A percentile compares a stretch with the other conserved stretches of the same genome.
Evolutionary conservation across 2,888 invertebrate genomes (phyloP).

Genomic region (Dendrolimus pini): DNA sequence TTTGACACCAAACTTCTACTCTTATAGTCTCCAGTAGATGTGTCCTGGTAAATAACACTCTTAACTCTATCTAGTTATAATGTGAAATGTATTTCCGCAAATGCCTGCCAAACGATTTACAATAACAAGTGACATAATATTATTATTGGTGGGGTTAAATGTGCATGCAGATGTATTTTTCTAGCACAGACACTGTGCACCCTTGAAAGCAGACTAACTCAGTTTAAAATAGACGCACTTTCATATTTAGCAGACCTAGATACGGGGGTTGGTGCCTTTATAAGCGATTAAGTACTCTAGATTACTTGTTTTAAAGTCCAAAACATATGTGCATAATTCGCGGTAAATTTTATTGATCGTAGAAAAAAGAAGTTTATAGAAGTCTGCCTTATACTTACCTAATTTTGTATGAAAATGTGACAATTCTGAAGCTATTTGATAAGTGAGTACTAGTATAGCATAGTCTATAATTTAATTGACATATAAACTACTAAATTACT

Average conservation of each 20-base stretch:
- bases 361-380: too few relatives aligned
- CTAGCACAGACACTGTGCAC: constrained; percentile 7
- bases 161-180: background rate
- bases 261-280: constrained; percentile 10
- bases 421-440: too few relatives aligned
- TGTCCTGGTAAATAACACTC: background rate
- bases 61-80: background rate
- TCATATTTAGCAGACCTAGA: constrained; percentile 24
- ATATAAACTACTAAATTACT: too few relatives aligned
- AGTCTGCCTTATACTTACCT: too few relatives aligned
- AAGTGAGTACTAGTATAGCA: too few relatives aligned
- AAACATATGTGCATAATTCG: too few relatives aligned
- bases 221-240: constrained; percentile 23
- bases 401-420: too few relatives aligned
- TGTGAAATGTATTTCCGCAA: background rate
- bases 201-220: constrained; percentile 18
- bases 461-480: too few relatives aligned
- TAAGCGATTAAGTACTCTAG: constrained; percentile 9
- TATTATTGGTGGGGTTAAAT: constrained; percentile 8
- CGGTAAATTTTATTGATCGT: too few relatives aligned
- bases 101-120: background rate
- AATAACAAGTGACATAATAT: background rate
- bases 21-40: too few relatives aligned
- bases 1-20: too few relatives aligned
- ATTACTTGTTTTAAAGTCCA: too few relatives aligned